Percentiles rank a stretch among this genome's conserved stretches.
Evolutionary conservation across 1,140 invertebrate genomes (phyloP).

Genomic region (Drosophila rhopaloa): DNA sequence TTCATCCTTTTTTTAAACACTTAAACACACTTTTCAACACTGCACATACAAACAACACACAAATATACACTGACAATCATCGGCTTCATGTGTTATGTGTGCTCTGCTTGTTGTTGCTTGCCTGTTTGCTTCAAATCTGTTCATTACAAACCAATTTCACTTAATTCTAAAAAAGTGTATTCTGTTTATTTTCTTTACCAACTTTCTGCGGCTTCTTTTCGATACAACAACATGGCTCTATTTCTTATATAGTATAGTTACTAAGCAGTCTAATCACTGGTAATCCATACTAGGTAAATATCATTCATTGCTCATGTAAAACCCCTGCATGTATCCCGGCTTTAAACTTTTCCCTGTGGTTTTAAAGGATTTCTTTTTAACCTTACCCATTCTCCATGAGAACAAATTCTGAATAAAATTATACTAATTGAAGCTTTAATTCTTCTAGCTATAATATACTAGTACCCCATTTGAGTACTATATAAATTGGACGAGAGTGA

Average conservation of each 20-base stretch:
- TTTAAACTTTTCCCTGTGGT: neutral
- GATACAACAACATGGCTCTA: constrained; percentile 23
- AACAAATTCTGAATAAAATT: neutral
- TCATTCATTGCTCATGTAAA: constrained; percentile 28
- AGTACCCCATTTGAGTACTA: constrained; percentile 74
- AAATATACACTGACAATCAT: constrained; percentile 11
- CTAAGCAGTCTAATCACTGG: constrained; percentile 73
- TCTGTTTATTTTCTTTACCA: constrained; percentile 43
- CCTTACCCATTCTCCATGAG: neutral
- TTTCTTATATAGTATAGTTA: constrained; percentile 71
- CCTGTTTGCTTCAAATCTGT: constrained; percentile 80
- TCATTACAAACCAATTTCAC: constrained; percentile 37
- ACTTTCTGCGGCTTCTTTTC: constrained; percentile 45
- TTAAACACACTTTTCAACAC: constrained; percentile 20
- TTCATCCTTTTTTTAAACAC: constrained; percentile 13
- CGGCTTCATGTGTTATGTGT: constrained; percentile 64
- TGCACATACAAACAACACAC: constrained; percentile 12
- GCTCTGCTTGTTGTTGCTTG: constrained; percentile 81
- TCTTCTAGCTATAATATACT: constrained; percentile 76
- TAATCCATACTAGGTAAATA: constrained; percentile 77
- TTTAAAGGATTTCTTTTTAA: neutral
- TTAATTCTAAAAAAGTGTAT: constrained; percentile 31
- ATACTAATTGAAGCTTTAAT: constrained; percentile 24
- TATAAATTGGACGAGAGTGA: constrained; percentile 57
- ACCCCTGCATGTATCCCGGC: constrained; percentile 13